Evolutionary conservation across 2,797 vertebrate genomes (phyloP).

Genomic region (Eulemur rubriventer): DNA sequence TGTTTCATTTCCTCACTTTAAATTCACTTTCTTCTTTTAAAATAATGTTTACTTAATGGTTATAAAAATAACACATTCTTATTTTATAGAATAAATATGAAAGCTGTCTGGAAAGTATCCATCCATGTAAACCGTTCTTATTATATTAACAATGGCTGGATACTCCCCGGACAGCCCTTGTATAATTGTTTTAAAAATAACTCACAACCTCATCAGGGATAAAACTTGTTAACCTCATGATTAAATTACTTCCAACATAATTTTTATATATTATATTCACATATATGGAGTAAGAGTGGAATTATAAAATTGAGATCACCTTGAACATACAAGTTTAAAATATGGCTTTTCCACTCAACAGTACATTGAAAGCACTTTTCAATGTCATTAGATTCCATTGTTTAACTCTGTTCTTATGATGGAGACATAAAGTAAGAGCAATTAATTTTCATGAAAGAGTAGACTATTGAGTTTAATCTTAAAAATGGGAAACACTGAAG

Average conservation of each 20-base stretch:
- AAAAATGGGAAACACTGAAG: not conserved
- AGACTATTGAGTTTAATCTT: not conserved
- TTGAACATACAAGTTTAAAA: not conserved
- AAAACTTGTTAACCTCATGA: not conserved
- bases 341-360: not conserved
- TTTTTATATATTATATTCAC: not conserved
- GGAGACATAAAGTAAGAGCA: not conserved
- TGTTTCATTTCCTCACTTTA: not conserved
- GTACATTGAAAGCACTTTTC: not conserved
- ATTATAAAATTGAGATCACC: not conserved
- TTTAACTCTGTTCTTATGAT: not conserved
- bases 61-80: not conserved
- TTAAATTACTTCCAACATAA: not conserved
- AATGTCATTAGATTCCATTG: not conserved
- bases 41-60: not conserved
- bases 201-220: not conserved
- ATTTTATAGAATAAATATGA: not conserved
- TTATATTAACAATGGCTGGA: too few relatives aligned
- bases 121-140: too few relatives aligned
- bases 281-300: not conserved
- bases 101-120: too few relatives aligned
- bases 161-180: too few relatives aligned
- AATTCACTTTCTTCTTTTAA: not conserved
- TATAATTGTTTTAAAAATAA: not conserved
- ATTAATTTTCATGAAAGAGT: not conserved